Percentiles rank a stretch among this genome's conserved stretches.
Conservation (phyloP, 2,888 invertebrate species). For the Toxonevra muliebris region DNA sequence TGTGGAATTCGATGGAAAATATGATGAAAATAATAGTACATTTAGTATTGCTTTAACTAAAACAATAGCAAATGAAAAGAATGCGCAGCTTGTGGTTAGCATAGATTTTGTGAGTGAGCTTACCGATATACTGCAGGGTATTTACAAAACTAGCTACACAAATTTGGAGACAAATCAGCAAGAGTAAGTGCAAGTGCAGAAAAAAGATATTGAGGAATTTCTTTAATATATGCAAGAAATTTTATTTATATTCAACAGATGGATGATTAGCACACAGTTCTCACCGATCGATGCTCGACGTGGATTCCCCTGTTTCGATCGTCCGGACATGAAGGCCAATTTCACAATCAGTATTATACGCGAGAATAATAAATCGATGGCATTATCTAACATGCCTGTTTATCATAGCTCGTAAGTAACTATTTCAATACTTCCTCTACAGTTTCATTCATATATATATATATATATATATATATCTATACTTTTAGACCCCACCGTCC, state of each 20-base stretch:
- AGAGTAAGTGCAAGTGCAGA: conserved; percentile 59
- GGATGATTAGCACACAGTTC: conserved; percentile 83
- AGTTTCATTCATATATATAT: background rate
- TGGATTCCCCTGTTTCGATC: conserved; percentile 90
- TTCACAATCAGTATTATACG: conserved; percentile 77
- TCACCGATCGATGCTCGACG: conserved; percentile 81
- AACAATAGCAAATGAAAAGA: conserved; percentile 42
- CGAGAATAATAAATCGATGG: conserved; percentile 64
- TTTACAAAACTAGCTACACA: conserved; percentile 67
- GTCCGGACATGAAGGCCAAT: conserved; percentile 81
- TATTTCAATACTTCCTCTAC: background rate
- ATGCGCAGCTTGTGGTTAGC: conserved; percentile 64
- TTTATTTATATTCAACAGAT: conserved; percentile 65
- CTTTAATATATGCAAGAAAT: background rate
- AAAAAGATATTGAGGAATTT: background rate
- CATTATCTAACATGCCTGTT: conserved; percentile 74
- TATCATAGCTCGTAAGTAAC: conserved; percentile 52
- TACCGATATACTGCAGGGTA: conserved; percentile 68
- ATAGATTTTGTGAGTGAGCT: conserved; percentile 68
- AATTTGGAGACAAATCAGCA: conserved; percentile 60
- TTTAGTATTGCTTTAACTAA: conserved; percentile 56
- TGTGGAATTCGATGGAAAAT: conserved; percentile 58
- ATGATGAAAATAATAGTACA: conserved; percentile 58
- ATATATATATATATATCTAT: background rate
- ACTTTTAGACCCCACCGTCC: conserved; percentile 53